Conservation (phyloP, 2,888 invertebrate genomes). For the Machimus atricapillus region DNA sequence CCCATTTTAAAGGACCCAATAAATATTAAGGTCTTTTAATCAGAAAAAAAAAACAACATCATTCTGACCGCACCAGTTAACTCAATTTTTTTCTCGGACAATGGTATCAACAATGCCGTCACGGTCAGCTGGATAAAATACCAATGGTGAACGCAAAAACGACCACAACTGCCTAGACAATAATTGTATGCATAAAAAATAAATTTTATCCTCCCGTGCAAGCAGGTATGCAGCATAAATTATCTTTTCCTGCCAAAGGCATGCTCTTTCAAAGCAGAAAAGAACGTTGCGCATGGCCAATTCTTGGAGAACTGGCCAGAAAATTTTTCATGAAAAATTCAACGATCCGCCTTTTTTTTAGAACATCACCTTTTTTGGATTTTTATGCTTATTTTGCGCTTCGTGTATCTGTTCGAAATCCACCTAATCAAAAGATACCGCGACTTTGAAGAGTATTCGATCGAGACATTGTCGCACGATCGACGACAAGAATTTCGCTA, state of each 20-base stretch:
- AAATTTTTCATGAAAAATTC: conserved; percentile 20
- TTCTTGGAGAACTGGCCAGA: not conserved
- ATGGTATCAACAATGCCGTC: not conserved
- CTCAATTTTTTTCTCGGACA: not conserved
- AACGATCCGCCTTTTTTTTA: not conserved
- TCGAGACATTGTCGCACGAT: not conserved
- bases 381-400: not conserved
- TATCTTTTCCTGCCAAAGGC: not conserved
- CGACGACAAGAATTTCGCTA: not conserved
- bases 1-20: not conserved
- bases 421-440: not conserved
- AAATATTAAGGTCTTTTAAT: not conserved
- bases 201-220: not conserved
- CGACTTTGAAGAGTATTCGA: not conserved
- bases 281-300: conserved; percentile 23
- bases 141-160: conserved; percentile 6
- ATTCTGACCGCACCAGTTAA: not conserved
- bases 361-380: not conserved
- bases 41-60: not conserved
- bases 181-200: conserved; percentile 19
- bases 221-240: not conserved
- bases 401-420: not conserved
- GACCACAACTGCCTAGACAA: not conserved
- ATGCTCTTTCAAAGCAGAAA: not conserved
- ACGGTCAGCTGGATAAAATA: conserved; percentile 12